phyloP scores from a whole-genome alignment of 2,797 vertebrate species.

The Antennarius maculatus region DNA sequence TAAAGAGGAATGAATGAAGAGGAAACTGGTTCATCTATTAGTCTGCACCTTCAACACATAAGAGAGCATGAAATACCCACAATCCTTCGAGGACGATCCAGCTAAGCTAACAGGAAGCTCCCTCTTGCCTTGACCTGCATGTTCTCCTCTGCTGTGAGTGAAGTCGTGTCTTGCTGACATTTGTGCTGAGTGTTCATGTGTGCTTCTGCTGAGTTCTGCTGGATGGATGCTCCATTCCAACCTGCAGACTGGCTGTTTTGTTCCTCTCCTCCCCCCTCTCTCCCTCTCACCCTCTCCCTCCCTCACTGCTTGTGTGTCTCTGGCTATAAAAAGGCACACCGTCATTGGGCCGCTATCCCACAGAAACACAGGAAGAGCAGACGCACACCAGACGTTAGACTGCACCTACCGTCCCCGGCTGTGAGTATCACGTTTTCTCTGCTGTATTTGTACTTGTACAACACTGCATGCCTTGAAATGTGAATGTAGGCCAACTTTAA shows the following conservation, averaged over 20 bases:
- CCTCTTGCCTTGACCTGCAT: background rate
- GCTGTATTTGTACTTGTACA: constrained; percentile 5
- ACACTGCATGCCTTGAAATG: background rate
- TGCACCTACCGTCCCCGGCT: constrained; percentile 18
- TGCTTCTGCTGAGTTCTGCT: constrained; percentile 50
- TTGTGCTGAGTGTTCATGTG: constrained; percentile 58
- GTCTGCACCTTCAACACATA: too few species aligned
- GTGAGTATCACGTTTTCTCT: constrained; percentile 56
- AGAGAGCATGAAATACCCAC: too few species aligned
- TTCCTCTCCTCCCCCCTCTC: background rate
- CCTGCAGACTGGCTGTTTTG: constrained; percentile 25
- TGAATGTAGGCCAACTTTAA: constrained; percentile 12
- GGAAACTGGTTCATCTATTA: too few species aligned
- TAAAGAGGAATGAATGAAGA: too few species aligned
- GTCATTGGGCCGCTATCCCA: constrained; percentile 19
- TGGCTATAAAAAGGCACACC: constrained; percentile 53
- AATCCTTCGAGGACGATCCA: too few species aligned
- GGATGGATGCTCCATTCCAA: constrained; percentile 20
- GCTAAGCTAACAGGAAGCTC: too few species aligned
- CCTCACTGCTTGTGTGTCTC: background rate
- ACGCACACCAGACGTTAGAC: constrained; percentile 38
- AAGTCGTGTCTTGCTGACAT: constrained; percentile 12
- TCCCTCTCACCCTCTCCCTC: background rate
- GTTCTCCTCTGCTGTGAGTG: constrained; percentile 1
- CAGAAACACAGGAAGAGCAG: constrained; percentile 55